Base-by-base conservation (phyloP, 2,113 vertebrate species). In the Sinocyclocheilus grahami region DNA sequence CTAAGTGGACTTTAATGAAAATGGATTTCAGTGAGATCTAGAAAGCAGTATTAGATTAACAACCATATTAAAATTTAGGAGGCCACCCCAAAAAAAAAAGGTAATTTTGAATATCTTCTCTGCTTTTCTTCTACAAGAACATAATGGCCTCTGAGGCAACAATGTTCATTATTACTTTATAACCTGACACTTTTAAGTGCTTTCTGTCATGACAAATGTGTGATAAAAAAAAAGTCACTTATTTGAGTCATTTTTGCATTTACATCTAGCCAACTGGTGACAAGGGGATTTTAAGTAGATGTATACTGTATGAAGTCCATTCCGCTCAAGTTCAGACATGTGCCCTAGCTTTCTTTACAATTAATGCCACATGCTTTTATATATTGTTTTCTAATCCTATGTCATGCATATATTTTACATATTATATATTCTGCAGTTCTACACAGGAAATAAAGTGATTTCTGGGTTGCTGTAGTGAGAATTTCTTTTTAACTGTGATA, bases 161-260 rank as follows among this genome's bases (percentile, higher is more conserved):
- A 33, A 39, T 39, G 27, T n/a, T 74, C 27, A 58, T 78, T 79
- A n/a, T 62, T 33, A 42, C 8, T 12, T 39, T 60, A 79, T 1
- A 79, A 79, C 12, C 11, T 79, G 30, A 62, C 33, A 79, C 55
- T 60, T 60, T 24, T 53, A 60, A 79, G 77, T 79, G 77, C 46
- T 77, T 27, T 77, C 30, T 78, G 71, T 22, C 37, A 74, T 74
- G 71, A n/a, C 22, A 37, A 78, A 78, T 55, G 16, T 58, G 77
- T 20, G 51, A 55, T 11, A 33, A 78, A 71, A 1, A 37, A 39
- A 39, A 71, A 71, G 33, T 67, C 13, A 67, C 63, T 30, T 27
- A 10, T 27, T 9, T 0, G 60, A n/a, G 10, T 65, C 4, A 65
- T 65, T 65, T 69, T 69, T 69, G 33, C 30, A 69, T 20, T 37